These are phyloP conservation scores for Carposina sasakii DNA, from an alignment of 1,140 invertebrate species.

Conservation along the genomic window DNA sequence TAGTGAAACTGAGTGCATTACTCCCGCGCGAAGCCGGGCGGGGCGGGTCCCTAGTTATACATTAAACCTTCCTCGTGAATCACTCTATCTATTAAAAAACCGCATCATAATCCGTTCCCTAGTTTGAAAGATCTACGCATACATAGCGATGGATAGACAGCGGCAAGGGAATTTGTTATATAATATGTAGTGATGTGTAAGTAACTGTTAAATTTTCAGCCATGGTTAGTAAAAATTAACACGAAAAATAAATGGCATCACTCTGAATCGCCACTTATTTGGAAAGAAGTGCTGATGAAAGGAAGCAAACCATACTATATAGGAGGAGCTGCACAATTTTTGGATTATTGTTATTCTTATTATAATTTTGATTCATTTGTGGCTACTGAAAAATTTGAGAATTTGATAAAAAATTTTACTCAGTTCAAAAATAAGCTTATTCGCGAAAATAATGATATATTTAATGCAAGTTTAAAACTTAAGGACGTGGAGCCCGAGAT, in stretches of 20 bases:
- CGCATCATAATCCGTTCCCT: no score
- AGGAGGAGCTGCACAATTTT: constrained; percentile 70
- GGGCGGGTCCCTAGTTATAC: no score
- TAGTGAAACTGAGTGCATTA: no score
- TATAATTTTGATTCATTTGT: constrained; percentile 69
- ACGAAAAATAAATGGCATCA: constrained; percentile 69
- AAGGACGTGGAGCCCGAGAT: not conserved
- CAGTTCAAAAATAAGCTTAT: constrained; percentile 49
- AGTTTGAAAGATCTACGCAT: no score
- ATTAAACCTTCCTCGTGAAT: no score
- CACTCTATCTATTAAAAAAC: no score
- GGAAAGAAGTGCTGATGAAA: constrained; percentile 67
- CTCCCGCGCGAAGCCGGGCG: no score
- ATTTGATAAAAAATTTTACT: constrained; percentile 45
- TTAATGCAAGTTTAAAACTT: constrained; percentile 9
- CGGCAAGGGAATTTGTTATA: no score
- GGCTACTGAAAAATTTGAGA: constrained; percentile 51
- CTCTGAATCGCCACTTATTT: constrained; percentile 60
- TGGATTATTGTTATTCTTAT: constrained; percentile 73
- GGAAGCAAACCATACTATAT: constrained; percentile 69
- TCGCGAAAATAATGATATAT: constrained; percentile 18
- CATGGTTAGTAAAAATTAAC: constrained; percentile 63
- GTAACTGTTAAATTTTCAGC: constrained; percentile 30
- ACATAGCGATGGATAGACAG: no score
- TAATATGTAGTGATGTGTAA: no score